These are phyloP conservation scores for Himalopsyche anomala DNA, from an alignment of 2,888 invertebrate species.

Conservation along the genomic window DNA sequence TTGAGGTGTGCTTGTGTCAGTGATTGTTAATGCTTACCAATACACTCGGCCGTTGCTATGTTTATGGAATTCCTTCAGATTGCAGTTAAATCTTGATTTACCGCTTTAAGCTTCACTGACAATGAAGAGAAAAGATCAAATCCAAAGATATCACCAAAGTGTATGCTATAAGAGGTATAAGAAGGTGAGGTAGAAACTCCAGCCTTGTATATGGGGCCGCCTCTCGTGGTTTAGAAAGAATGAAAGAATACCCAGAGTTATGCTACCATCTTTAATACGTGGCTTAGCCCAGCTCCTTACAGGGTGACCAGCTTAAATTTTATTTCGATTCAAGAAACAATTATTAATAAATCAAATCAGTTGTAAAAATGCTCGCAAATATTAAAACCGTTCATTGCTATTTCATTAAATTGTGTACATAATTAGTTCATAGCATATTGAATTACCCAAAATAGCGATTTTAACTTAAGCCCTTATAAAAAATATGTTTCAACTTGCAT, in stretches of 20 bases:
- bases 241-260: constrained; percentile 62
- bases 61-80: constrained; percentile 63
- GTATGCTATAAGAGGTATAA: constrained; percentile 46
- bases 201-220: constrained; percentile 28
- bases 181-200: constrained; percentile 9
- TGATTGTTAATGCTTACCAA: background rate
- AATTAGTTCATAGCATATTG: no score
- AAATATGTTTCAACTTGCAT: no score
- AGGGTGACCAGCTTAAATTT: constrained; percentile 31
- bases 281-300: constrained; percentile 55
- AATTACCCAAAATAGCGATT: no score
- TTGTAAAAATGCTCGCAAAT: no score
- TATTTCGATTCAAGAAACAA: no score
- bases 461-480: no score
- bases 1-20: background rate
- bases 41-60: constrained; percentile 17
- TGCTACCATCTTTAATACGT: constrained; percentile 64
- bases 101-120: constrained; percentile 65
- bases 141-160: constrained; percentile 61
- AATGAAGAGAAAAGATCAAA: constrained; percentile 65
- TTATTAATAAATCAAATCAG: no score
- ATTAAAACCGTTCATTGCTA: no score
- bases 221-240: constrained; percentile 31
- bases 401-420: no score
- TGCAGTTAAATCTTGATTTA: constrained; percentile 66